These are phyloP conservation scores for Heliconius charithonia DNA, from an alignment of 2,888 invertebrate genomes.

Conservation along the genomic window DNA sequence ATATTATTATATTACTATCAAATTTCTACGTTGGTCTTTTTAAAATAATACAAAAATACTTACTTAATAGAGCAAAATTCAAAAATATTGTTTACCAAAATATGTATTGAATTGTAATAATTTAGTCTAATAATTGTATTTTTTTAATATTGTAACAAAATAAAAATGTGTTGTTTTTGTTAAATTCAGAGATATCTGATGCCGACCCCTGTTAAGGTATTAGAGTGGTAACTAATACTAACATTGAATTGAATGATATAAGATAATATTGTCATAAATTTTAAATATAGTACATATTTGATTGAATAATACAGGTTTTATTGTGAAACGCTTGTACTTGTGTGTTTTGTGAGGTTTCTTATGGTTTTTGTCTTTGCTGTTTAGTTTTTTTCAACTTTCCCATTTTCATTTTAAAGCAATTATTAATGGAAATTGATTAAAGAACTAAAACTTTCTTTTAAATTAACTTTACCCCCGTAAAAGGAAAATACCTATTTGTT, in stretches of 20 bases:
- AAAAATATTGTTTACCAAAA: too few species aligned
- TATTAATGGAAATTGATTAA: not conserved
- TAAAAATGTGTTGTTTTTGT: slow-evolving; percentile 12
- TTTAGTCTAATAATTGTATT: too few species aligned
- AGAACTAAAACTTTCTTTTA: not conserved
- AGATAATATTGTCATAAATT: too few species aligned
- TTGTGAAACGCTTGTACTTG: slow-evolving; percentile 1
- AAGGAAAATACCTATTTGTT: not conserved
- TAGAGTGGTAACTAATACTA: not conserved
- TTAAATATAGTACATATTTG: too few species aligned
- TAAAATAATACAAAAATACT: too few species aligned
- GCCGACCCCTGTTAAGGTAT: slow-evolving; percentile 38
- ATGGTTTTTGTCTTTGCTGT: not conserved
- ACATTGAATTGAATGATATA: not conserved
- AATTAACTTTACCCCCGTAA: not conserved
- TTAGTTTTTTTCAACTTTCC: not conserved
- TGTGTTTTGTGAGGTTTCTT: not conserved
- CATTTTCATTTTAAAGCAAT: not conserved
- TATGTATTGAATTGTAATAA: too few species aligned
- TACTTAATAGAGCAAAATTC: too few species aligned
- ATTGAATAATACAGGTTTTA: too few species aligned
- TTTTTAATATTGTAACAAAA: too few species aligned
- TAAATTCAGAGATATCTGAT: slow-evolving; percentile 52
- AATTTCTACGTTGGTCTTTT: too few species aligned
- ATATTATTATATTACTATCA: too few species aligned